Conservation (phyloP, 2,888 invertebrate genomes). For the Dexiosoma caninum region DNA sequence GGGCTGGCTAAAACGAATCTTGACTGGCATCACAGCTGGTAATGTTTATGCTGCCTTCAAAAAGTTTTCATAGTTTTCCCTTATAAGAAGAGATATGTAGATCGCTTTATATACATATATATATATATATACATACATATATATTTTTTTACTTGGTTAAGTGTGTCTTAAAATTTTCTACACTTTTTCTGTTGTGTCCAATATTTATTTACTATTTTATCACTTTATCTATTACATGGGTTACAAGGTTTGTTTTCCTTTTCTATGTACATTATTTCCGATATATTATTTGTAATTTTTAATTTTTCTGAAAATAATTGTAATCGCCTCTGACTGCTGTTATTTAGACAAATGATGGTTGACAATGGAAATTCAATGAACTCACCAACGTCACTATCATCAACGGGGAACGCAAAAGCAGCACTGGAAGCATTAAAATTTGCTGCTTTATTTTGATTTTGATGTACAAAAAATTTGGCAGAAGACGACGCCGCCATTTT, state of each 20-base stretch:
- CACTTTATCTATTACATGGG: background rate
- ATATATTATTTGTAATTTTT: slow-evolving; percentile 44
- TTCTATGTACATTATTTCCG: slow-evolving; percentile 15
- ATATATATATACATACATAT: too few species aligned
- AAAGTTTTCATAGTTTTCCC: background rate
- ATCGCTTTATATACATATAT: background rate
- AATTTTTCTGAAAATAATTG: slow-evolving; percentile 62
- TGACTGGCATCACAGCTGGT: slow-evolving; percentile 56
- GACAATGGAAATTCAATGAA: slow-evolving; percentile 67
- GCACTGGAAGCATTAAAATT: slow-evolving; percentile 72
- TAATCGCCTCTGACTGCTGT: slow-evolving; percentile 53
- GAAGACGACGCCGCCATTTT: slow-evolving; percentile 77
- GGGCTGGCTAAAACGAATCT: background rate
- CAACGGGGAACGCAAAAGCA: slow-evolving; percentile 67
- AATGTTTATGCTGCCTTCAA: slow-evolving; percentile 2
- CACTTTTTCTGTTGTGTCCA: background rate
- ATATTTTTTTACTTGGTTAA: too few species aligned
- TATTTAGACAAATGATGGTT: slow-evolving; percentile 63
- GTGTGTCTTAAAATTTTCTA: too few species aligned
- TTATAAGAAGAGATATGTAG: background rate
- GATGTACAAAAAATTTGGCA: slow-evolving; percentile 78
- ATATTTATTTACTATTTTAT: slow-evolving; percentile 4
- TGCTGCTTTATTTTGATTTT: slow-evolving; percentile 77
- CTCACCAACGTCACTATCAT: slow-evolving; percentile 68
- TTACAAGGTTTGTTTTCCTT: background rate